These are phyloP conservation scores for Eospalax fontanierii DNA, from an alignment of 2,797 vertebrate species.

Conservation along the genomic window DNA sequence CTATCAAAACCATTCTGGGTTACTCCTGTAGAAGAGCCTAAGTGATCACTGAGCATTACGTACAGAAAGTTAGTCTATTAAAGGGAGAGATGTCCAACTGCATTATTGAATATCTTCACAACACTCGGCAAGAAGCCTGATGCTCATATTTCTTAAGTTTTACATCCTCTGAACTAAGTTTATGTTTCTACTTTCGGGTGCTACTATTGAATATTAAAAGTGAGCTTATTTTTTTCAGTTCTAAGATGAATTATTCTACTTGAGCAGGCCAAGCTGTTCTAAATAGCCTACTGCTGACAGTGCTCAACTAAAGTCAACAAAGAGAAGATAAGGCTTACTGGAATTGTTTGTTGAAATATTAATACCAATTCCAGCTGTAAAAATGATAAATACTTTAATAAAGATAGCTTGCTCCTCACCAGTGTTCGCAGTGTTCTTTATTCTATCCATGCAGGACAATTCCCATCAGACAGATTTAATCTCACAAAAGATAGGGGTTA, in stretches of 20 bases:
- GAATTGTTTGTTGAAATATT: constrained; percentile 84
- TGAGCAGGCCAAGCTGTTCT: constrained; percentile 71
- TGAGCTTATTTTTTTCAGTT: constrained; percentile 39
- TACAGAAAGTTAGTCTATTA: not conserved
- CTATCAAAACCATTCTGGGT: not conserved
- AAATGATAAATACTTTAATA: constrained; percentile 83
- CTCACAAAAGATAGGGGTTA: constrained; percentile 79
- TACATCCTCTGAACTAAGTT: constrained; percentile 57
- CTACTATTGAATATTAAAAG: constrained; percentile 68
- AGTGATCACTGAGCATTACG: not conserved
- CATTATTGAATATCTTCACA: constrained; percentile 57
- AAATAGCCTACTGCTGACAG: constrained; percentile 74
- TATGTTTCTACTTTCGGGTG: constrained; percentile 71
- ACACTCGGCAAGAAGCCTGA: constrained; percentile 38
- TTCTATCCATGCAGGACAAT: constrained; percentile 65
- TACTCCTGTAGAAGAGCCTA: not conserved
- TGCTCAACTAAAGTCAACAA: constrained; percentile 84
- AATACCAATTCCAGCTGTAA: constrained; percentile 84
- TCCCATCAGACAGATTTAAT: constrained; percentile 80
- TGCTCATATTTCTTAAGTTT: constrained; percentile 61
- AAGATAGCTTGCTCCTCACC: constrained; percentile 69
- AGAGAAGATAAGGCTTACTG: constrained; percentile 77
- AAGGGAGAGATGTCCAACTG: not conserved
- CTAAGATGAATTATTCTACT: constrained; percentile 79
- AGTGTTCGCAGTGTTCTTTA: constrained; percentile 48